phyloP scores from a whole-genome alignment of 1,140 invertebrate species.

The Scaptodrosophila lebanonensis region DNA sequence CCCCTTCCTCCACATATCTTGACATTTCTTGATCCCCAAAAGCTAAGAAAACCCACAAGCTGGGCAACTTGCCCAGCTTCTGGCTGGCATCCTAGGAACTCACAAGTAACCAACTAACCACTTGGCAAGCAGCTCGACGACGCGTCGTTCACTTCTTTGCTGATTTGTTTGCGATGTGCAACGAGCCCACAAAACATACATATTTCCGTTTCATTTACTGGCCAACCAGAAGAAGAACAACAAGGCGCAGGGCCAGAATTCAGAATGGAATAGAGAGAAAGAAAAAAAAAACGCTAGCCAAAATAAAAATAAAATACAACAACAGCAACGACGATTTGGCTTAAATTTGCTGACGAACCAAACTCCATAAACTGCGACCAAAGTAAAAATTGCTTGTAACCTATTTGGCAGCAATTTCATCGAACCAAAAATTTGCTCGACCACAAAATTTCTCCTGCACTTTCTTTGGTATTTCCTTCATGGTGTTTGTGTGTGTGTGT shows the following conservation, averaged over 20 bases:
- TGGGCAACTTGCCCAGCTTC: not conserved
- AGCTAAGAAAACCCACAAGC: no score
- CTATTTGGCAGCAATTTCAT: slow-evolving; percentile 74
- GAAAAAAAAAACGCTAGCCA: slow-evolving; percentile 51
- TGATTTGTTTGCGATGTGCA: slow-evolving; percentile 47
- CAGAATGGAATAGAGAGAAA: slow-evolving; percentile 12
- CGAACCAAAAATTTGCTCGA: slow-evolving; percentile 72
- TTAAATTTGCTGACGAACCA: slow-evolving; percentile 21
- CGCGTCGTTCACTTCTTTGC: not conserved
- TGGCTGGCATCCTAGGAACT: slow-evolving; percentile 14
- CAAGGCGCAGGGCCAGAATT: not conserved
- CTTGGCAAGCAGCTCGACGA: slow-evolving; percentile 27
- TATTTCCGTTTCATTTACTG: slow-evolving; percentile 74
- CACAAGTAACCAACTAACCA: slow-evolving; percentile 13
- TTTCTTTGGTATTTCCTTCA: slow-evolving; percentile 60
- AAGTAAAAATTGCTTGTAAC: slow-evolving; percentile 71
- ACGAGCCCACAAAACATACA: slow-evolving; percentile 65
- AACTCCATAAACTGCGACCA: slow-evolving; percentile 71
- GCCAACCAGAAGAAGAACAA: slow-evolving; percentile 44
- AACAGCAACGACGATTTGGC: slow-evolving; percentile 24
- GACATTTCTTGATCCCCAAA: no score
- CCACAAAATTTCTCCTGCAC: slow-evolving; percentile 67
- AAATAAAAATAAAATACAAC: slow-evolving; percentile 39
- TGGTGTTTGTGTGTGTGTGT: slow-evolving; percentile 6
- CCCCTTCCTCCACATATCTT: no score